Evolutionary conservation across 2,113 vertebrate genomes (phyloP).

Genomic region (Vulpes vulpes): DNA sequence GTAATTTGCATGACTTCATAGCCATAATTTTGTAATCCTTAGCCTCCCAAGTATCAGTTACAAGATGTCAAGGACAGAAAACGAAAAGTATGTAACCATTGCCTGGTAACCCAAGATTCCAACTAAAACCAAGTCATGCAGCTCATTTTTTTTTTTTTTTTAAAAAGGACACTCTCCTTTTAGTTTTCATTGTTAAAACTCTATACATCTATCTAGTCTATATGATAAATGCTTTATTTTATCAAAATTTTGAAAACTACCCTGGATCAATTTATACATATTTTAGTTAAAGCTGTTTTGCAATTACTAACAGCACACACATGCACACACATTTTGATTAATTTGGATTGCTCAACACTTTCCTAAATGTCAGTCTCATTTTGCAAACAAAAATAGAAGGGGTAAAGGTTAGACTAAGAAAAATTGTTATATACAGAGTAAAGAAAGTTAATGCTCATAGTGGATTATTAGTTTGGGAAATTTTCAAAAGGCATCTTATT

Average conservation of each 20-base stretch:
- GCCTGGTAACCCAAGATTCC: conserved; percentile 46
- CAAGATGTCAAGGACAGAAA: conserved; percentile 72
- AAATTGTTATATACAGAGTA: background rate
- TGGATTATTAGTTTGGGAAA: background rate
- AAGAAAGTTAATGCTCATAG: background rate
- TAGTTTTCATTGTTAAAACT: conserved; percentile 32
- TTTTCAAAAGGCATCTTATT: conserved; percentile 20
- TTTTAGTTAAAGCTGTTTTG: conserved; percentile 47
- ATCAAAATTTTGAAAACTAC: background rate
- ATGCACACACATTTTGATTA: background rate
- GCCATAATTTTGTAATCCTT: conserved; percentile 73
- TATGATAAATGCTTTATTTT: background rate
- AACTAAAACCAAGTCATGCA: conserved; percentile 12
- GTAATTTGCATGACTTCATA: conserved; percentile 71
- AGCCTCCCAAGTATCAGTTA: conserved; percentile 64
- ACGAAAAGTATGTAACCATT: conserved; percentile 67
- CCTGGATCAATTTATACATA: background rate
- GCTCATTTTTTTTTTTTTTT: background rate
- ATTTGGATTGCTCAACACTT: conserved; percentile 11
- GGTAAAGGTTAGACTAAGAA: background rate
- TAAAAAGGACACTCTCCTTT: background rate
- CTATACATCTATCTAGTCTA: background rate
- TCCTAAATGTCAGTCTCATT: background rate
- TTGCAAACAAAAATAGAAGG: background rate
- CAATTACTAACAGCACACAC: background rate